A percentile compares a stretch with the other conserved stretches of the same genome.
phyloP scores from a whole-genome alignment of 2,113 vertebrate genomes.

The Neofelis nebulosa region DNA sequence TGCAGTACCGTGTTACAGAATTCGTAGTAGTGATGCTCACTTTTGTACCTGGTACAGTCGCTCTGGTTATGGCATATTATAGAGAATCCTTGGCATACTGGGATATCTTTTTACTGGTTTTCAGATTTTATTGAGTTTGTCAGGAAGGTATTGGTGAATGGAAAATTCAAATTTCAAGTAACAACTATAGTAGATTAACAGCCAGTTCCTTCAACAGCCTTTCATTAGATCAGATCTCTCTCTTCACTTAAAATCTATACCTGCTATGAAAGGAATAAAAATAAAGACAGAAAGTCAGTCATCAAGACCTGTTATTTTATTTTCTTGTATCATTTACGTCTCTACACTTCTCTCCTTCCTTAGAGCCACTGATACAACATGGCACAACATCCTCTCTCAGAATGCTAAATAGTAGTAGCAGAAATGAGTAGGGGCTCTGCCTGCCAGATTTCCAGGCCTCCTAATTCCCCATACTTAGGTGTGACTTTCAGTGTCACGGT shows the following conservation, averaged over 20 bases:
- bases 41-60: background rate
- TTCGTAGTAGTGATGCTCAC: background rate
- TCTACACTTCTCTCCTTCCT: background rate
- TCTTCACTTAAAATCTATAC: background rate
- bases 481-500: background rate
- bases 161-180: background rate
- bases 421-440: background rate
- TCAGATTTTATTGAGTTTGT: background rate
- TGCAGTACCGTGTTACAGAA: background rate
- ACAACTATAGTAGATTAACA: background rate
- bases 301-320: background rate
- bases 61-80: background rate
- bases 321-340: background rate
- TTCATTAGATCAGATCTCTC: background rate
- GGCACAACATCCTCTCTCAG: rapidly evolving
- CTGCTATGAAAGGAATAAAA: background rate
- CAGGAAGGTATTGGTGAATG: background rate
- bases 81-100: background rate
- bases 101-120: background rate
- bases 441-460: background rate
- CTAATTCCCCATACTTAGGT: no score
- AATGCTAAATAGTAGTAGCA: background rate
- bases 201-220: background rate
- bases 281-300: background rate
- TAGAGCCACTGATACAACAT: background rate